A percentile compares a stretch with the other conserved stretches of the same genome.
These are phyloP conservation scores for Poeciliopsis turrubarensis DNA, from an alignment of 2,113 vertebrate genomes.

Conservation along the genomic window DNA sequence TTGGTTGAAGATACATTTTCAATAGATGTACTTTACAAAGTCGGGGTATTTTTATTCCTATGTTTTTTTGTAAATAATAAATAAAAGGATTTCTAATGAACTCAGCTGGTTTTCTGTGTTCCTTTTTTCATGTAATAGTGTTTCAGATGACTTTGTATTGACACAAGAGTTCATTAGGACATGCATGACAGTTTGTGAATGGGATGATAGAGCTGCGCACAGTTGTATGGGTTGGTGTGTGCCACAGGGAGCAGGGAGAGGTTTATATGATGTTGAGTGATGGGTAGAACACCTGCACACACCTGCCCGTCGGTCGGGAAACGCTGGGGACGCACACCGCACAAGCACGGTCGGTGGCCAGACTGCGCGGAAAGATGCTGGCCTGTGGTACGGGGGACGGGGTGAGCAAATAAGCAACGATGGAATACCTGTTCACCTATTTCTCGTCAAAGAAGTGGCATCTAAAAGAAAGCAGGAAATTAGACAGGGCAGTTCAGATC, in stretches of 20 bases:
- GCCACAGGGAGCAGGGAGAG: slow-evolving; percentile 17
- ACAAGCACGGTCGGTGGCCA: not conserved
- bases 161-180: slow-evolving; percentile 53
- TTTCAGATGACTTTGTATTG: slow-evolving; percentile 60
- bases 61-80: slow-evolving; percentile 62
- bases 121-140: not conserved
- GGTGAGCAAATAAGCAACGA: too few relatives aligned
- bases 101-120: not conserved
- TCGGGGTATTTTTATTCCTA: slow-evolving; percentile 38
- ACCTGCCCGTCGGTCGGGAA: slow-evolving; percentile 71
- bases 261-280: slow-evolving; percentile 74
- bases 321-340: slow-evolving; percentile 40
- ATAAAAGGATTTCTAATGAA: slow-evolving; percentile 67
- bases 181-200: slow-evolving; percentile 65
- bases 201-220: slow-evolving; percentile 39
- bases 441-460: slow-evolving; percentile 9
- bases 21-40: slow-evolving; percentile 8
- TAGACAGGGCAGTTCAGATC: not conserved
- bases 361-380: not conserved
- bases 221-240: slow-evolving; percentile 26
- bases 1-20: slow-evolving; percentile 20
- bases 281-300: slow-evolving; percentile 75
- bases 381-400: not conserved
- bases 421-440: not conserved
- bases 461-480: slow-evolving; percentile 4